phyloP scores from a whole-genome alignment of 2,888 invertebrate species.

The Rhagophthalmus giganteus region DNA sequence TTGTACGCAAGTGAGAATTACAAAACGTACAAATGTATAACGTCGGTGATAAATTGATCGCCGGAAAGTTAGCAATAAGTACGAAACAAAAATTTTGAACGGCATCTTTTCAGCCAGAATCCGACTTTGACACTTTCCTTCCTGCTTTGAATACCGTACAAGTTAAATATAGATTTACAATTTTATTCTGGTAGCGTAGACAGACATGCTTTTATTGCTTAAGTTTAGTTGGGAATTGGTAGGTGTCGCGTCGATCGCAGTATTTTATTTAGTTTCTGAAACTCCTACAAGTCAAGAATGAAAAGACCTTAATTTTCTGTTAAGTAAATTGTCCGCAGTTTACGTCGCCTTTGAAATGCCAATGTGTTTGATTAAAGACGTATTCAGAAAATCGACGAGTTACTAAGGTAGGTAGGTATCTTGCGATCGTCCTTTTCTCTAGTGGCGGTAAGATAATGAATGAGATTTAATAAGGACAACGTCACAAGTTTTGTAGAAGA shows the following conservation, averaged over 20 bases:
- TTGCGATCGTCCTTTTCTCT: no score
- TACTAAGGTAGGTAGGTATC: no score
- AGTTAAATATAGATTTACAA: slow-evolving; percentile 21
- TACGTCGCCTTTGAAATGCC: slow-evolving; percentile 13
- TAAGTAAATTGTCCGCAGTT: slow-evolving; percentile 22
- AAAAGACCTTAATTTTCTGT: slow-evolving; percentile 27
- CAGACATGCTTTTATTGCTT: slow-evolving; percentile 14
- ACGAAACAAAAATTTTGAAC: slow-evolving; percentile 9
- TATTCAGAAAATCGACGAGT: slow-evolving; percentile 11
- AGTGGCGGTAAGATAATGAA: no score
- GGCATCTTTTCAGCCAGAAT: slow-evolving; percentile 18
- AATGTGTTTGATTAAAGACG: slow-evolving; percentile 20
- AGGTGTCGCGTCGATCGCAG: slow-evolving; percentile 17
- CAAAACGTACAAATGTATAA: no score
- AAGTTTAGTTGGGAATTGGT: slow-evolving; percentile 14
- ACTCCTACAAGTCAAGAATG: slow-evolving; percentile 14
- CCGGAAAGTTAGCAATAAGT: slow-evolving; percentile 17
- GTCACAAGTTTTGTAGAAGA: no score
- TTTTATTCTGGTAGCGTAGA: slow-evolving; percentile 17
- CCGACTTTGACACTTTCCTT: slow-evolving; percentile 17
- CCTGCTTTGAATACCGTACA: slow-evolving; percentile 16
- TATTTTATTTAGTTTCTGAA: slow-evolving; percentile 23
- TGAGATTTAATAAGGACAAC: no score
- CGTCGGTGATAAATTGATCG: slow-evolving; percentile 5
- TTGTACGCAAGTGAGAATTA: no score